These are phyloP conservation scores for Spondyliosoma cantharus DNA, from an alignment of 2,797 vertebrate genomes.

Conservation along the genomic window DNA sequence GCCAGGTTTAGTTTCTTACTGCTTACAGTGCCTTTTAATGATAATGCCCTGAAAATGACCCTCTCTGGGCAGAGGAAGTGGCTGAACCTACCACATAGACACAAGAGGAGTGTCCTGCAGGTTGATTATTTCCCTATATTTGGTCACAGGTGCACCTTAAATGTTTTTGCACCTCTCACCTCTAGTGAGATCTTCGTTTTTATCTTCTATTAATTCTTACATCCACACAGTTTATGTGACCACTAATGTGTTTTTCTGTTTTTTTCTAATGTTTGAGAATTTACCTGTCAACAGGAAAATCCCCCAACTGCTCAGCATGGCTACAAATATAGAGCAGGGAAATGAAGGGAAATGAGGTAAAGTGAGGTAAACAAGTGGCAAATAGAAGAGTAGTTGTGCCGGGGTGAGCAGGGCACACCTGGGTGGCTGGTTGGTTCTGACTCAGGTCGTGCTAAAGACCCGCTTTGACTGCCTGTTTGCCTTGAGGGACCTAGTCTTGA, in stretches of 20 bases:
- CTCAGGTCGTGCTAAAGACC: constrained; percentile 57
- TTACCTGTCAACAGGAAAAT: constrained; percentile 67
- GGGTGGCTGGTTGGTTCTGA: constrained; percentile 65
- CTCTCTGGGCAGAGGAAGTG: constrained; percentile 33
- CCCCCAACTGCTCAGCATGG: constrained; percentile 42
- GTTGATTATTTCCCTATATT: constrained; percentile 22
- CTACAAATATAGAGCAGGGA: constrained; percentile 61
- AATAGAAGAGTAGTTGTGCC: constrained; percentile 63
- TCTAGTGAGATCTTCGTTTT: constrained; percentile 13
- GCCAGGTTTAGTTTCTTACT: constrained; percentile 30
- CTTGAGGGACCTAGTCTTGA: constrained; percentile 59
- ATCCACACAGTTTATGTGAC: constrained; percentile 22
- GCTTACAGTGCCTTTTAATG: constrained; percentile 26
- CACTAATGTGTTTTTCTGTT: constrained; percentile 52
- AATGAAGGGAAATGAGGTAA: constrained; percentile 65
- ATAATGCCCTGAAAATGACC: constrained; percentile 35
- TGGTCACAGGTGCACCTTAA: constrained; percentile 24
- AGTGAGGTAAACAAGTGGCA: constrained; percentile 70
- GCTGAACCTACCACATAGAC: constrained; percentile 1
- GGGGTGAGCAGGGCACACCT: constrained; percentile 59
- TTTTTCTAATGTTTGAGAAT: constrained; percentile 52
- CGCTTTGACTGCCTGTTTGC: constrained; percentile 53
- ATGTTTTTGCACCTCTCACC: constrained; percentile 26
- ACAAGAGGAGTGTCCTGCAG: constrained; percentile 22
- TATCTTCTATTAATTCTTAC: constrained; percentile 40